These are phyloP conservation scores for Acyrthosiphon pisum DNA, from an alignment of 1,140 invertebrate species.

Conservation along the genomic window DNA sequence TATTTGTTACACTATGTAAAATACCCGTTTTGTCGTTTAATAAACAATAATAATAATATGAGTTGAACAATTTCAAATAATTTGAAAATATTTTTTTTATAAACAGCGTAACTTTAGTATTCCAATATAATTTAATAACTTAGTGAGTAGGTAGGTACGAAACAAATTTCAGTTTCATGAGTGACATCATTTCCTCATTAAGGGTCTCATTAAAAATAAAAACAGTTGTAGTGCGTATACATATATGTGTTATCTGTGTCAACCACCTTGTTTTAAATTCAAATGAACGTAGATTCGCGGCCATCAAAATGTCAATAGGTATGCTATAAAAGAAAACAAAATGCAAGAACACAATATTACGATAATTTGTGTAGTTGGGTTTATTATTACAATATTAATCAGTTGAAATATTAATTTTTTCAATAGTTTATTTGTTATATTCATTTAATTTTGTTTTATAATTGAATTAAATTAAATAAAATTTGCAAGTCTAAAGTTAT, in stretches of 20 bases:
- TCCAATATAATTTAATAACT: not conserved
- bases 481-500: not conserved
- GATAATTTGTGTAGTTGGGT: not conserved
- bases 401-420: not conserved
- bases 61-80: not conserved
- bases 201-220: not conserved
- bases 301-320: not conserved
- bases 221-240: not conserved
- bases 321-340: not conserved
- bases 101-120: not conserved
- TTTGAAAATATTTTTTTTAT: not conserved
- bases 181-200: not conserved
- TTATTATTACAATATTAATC: not conserved
- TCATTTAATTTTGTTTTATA: not conserved
- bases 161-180: not conserved
- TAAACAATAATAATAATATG: too few species aligned
- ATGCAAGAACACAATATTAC: not conserved
- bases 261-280: not conserved
- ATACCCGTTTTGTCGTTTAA: too few species aligned
- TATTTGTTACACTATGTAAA: too few species aligned
- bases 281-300: not conserved
- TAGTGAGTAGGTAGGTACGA: not conserved
- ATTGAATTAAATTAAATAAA: not conserved
- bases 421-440: not conserved
- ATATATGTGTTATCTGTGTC: not conserved